These are phyloP conservation scores for Chondrilla cf. caribensis DNA, from an alignment of 37 sponge, comb jelly and placozoan species.

Conservation along the genomic window DNA sequence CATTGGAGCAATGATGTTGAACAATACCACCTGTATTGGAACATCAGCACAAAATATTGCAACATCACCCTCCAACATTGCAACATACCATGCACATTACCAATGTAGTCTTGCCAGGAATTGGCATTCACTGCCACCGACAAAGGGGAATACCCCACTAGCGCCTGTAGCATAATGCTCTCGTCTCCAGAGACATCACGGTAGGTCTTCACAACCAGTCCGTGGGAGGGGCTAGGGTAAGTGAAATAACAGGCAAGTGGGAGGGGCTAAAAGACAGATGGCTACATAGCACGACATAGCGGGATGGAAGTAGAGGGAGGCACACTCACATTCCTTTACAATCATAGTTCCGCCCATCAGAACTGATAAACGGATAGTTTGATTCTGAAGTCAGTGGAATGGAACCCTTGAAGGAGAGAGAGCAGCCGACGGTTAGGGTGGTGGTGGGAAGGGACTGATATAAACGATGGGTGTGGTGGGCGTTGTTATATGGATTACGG, in stretches of 20 bases:
- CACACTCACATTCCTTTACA: no score
- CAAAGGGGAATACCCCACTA: constrained; percentile 31
- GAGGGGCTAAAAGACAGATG: not conserved
- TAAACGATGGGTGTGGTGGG: no score
- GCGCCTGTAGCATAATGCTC: not conserved
- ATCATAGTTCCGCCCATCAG: constrained; percentile 21
- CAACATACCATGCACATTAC: constrained; percentile 25
- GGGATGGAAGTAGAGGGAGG: no score
- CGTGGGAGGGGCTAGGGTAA: not conserved
- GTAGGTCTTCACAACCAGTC: constrained; percentile 16
- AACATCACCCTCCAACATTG: not conserved
- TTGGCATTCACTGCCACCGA: constrained; percentile 75
- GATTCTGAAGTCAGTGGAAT: constrained; percentile 9
- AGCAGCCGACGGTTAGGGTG: no score
- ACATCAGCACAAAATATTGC: not conserved
- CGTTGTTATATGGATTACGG: no score
- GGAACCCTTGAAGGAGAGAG: not conserved
- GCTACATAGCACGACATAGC: not conserved
- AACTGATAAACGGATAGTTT: constrained; percentile 65
- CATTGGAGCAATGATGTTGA: constrained; percentile 74
- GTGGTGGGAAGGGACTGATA: no score
- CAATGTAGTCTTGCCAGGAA: constrained; percentile 82
- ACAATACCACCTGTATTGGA: constrained; percentile 63
- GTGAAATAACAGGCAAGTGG: not conserved
- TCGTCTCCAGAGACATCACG: not conserved